Evolutionary conservation across 2,797 vertebrate genomes (phyloP).

Genomic region (Pantherophis alleghaniensis): DNA sequence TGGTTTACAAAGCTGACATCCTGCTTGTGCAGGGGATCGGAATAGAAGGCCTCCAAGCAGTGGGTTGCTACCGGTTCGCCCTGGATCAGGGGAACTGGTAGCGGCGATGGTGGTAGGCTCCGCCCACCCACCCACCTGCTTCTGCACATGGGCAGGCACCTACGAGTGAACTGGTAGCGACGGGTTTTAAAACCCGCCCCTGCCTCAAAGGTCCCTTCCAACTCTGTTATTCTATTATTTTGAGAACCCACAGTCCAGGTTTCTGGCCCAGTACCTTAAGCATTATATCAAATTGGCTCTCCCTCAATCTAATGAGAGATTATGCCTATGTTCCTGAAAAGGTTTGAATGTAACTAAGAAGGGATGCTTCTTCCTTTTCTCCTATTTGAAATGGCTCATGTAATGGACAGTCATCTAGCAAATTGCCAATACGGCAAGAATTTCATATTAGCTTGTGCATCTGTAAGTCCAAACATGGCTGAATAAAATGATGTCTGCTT

Average conservation of each 20-base stretch:
- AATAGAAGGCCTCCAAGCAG: background rate
- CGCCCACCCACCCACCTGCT: too few relatives aligned
- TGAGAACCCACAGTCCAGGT: background rate
- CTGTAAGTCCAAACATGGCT: slow-evolving; percentile 21
- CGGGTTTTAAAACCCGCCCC: too few relatives aligned
- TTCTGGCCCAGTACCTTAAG: background rate
- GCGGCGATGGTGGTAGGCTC: too few relatives aligned
- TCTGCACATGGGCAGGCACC: too few relatives aligned
- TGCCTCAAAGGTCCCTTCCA: background rate
- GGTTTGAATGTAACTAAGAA: slow-evolving; percentile 11
- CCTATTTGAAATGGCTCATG: slow-evolving; percentile 35
- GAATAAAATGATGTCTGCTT: slow-evolving; percentile 49
- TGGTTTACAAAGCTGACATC: too few relatives aligned
- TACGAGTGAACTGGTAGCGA: too few relatives aligned
- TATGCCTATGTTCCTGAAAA: background rate
- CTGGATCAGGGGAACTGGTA: too few relatives aligned
- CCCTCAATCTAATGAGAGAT: background rate
- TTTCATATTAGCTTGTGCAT: slow-evolving; percentile 36
- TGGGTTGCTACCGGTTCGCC: too few relatives aligned
- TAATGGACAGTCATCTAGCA: slow-evolving; percentile 7
- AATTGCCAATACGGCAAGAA: slow-evolving; percentile 55
- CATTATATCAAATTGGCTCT: background rate
- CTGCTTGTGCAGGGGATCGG: background rate
- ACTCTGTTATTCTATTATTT: background rate
- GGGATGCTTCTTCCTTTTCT: slow-evolving; percentile 6